Percentiles rank a stretch among this genome's conserved stretches.
Evolutionary conservation across 1,140 invertebrate genomes (phyloP).

Genomic region (Colletes gigas): DNA sequence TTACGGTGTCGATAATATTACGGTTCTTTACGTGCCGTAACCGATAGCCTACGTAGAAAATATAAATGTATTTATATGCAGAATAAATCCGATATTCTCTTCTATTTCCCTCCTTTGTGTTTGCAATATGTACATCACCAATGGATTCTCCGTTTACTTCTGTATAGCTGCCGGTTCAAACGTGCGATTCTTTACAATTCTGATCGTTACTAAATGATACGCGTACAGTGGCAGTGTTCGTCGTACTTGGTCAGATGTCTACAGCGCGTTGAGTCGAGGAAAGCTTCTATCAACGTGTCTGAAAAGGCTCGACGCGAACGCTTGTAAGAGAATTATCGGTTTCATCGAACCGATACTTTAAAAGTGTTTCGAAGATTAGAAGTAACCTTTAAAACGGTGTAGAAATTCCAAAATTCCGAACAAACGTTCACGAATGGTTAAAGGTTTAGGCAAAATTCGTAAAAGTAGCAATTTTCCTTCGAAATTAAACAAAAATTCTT

Average conservation of each 20-base stretch:
- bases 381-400: too few species aligned
- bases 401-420: too few species aligned
- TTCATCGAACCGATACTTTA: too few species aligned
- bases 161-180: not conserved
- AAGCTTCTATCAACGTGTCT: not conserved
- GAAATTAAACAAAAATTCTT: too few species aligned
- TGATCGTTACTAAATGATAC: not conserved
- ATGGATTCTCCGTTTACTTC: not conserved
- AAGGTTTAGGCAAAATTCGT: too few species aligned
- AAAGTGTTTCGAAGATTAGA: too few species aligned
- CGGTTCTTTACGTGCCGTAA: slow-evolving; percentile 30
- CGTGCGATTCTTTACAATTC: not conserved
- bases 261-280: not conserved
- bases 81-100: slow-evolving; percentile 32
- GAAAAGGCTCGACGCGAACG: not conserved
- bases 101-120: not conserved
- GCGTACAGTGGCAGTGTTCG: not conserved
- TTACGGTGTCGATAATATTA: slow-evolving; percentile 27
- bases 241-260: not conserved
- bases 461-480: too few species aligned
- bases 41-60: slow-evolving; percentile 60
- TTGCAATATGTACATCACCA: slow-evolving; percentile 7
- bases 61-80: slow-evolving; percentile 58
- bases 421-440: too few species aligned
- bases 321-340: too few species aligned